Percentiles rank a stretch among this genome's conserved stretches.
Conservation (phyloP, 2,888 invertebrate genomes). For the Melanostoma scalare region DNA sequence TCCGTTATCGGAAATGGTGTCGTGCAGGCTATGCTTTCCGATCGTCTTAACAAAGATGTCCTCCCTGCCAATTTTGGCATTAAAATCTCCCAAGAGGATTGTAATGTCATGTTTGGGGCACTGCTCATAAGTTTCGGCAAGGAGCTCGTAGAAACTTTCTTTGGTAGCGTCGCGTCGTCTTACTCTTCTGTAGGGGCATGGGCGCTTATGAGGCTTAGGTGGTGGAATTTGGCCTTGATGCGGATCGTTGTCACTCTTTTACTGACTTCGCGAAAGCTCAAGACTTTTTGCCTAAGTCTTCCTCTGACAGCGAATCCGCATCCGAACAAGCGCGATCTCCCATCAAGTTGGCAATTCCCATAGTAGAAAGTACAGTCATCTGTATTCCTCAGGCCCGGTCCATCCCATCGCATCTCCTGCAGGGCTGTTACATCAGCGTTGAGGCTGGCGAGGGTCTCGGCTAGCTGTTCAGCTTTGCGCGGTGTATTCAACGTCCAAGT, state of each 20-base stretch:
- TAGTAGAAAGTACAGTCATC: too few relatives aligned
- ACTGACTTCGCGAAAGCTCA: too few relatives aligned
- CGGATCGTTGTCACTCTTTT: too few relatives aligned
- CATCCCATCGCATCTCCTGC: too few relatives aligned
- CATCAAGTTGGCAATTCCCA: too few relatives aligned
- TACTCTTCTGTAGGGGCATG: conserved; percentile 16
- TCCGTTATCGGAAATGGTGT: too few relatives aligned
- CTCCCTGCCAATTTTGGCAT: neutral
- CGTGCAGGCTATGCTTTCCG: too few relatives aligned
- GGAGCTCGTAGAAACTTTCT: conserved; percentile 28
- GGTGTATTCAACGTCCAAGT: too few relatives aligned
- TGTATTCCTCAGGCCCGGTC: too few relatives aligned
- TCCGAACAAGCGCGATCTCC: too few relatives aligned
- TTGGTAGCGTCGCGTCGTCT: conserved; percentile 29
- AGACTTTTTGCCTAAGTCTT: too few relatives aligned
- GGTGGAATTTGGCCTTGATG: conserved; percentile 1
- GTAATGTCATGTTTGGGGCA: conserved; percentile 21
- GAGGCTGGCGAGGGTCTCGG: conserved; percentile 12
- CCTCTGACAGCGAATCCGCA: too few relatives aligned
- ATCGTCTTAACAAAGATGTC: neutral
- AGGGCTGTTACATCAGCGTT: neutral
- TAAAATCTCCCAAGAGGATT: neutral
- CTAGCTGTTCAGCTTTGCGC: neutral
- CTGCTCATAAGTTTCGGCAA: conserved; percentile 25
- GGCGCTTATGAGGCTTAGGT: conserved; percentile 26